Evolutionary conservation across 2,113 vertebrate genomes (phyloP).

Genomic region (Pterocles orientalis): DNA sequence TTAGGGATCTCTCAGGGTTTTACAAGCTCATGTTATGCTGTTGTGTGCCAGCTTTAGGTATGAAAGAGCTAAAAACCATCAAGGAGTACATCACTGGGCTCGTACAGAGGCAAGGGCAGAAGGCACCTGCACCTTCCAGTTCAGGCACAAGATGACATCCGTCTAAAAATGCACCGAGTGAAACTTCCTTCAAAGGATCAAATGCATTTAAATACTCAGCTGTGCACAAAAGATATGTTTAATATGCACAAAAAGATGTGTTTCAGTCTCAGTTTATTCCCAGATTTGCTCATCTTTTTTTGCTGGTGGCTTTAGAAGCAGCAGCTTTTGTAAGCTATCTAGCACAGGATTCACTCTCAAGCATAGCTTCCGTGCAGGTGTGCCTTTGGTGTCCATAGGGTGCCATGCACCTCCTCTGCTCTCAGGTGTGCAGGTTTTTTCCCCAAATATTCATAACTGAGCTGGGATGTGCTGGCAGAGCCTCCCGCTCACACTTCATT

Average conservation of each 20-base stretch:
- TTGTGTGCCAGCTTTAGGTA: neutral
- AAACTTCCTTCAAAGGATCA: neutral
- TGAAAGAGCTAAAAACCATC: neutral
- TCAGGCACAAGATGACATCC: rapidly evolving
- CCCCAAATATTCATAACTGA: neutral
- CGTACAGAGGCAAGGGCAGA: neutral
- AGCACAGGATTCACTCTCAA: neutral
- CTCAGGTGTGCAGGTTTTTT: neutral
- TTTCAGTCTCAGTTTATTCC: neutral
- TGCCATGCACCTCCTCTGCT: neutral
- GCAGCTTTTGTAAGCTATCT: neutral
- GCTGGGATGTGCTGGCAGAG: neutral
- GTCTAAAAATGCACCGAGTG: neutral
- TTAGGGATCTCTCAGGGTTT: neutral
- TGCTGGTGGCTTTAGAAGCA: neutral
- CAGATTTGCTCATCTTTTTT: neutral
- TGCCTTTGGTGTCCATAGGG: neutral
- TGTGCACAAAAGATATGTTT: neutral
- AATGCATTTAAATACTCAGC: neutral
- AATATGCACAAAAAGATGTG: neutral
- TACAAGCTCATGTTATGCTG: neutral
- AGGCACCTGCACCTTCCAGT: neutral
- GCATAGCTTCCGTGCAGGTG: neutral
- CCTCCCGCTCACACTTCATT: neutral
- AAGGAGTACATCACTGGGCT: neutral